Percentiles rank a stretch among this genome's conserved stretches.
Evolutionary conservation across 2,888 invertebrate species (phyloP).

Genomic region (Steinernema scapterisci): DNA sequence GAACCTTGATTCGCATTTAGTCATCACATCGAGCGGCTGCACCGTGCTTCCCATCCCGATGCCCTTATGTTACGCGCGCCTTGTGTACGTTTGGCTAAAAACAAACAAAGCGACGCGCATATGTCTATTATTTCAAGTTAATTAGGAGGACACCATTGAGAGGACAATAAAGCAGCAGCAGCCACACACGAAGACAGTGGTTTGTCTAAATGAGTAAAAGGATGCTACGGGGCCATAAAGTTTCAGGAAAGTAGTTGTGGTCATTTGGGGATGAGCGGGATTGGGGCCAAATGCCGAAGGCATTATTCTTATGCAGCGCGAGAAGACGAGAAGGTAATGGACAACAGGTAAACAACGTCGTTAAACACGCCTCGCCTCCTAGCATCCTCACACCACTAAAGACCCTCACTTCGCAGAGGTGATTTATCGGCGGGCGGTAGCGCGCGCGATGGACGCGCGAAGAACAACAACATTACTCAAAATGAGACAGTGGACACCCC

Average conservation of each 20-base stretch:
- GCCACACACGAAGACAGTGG: not conserved
- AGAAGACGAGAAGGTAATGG: slow-evolving; percentile 1
- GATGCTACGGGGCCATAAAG: not conserved
- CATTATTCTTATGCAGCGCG: not conserved
- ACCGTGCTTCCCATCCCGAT: not conserved
- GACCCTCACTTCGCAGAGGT: slow-evolving; percentile 12
- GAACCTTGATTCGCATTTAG: not conserved
- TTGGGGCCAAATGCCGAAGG: not conserved
- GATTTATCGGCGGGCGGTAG: slow-evolving; percentile 9
- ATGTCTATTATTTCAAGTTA: slow-evolving; percentile 31
- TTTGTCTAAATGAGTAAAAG: not conserved
- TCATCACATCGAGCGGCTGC: not conserved
- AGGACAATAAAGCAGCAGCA: slow-evolving; percentile 6
- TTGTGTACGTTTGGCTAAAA: slow-evolving; percentile 16
- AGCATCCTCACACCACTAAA: slow-evolving; percentile 21
- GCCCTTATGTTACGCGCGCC: slow-evolving; percentile 13
- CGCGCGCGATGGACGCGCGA: slow-evolving; percentile 18
- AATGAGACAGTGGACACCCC: slow-evolving; percentile 23
- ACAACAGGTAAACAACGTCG: slow-evolving; percentile 26
- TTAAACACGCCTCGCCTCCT: slow-evolving; percentile 15
- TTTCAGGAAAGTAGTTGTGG: not conserved
- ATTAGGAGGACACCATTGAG: slow-evolving; percentile 28
- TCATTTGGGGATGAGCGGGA: not conserved
- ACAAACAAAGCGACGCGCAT: slow-evolving; percentile 25
- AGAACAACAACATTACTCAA: slow-evolving; percentile 33